phyloP scores from a whole-genome alignment of 2,113 vertebrate genomes.

The Acanthisitta chloris region DNA sequence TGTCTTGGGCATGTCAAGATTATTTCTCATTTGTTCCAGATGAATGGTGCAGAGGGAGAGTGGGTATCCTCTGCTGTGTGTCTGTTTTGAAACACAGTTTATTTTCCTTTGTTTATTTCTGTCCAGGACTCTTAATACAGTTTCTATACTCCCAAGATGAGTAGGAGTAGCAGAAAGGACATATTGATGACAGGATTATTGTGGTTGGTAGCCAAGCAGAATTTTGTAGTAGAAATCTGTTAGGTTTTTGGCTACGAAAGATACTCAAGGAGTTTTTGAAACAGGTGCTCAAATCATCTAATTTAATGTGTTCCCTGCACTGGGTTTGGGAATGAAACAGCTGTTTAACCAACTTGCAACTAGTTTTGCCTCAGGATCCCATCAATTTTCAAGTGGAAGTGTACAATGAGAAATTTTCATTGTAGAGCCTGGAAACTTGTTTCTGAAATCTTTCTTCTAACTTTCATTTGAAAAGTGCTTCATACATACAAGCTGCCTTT shows the following conservation, averaged over 20 bases:
- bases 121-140: not conserved
- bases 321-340: not conserved
- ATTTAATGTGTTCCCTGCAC: not conserved
- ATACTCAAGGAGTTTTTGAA: not conserved
- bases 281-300: not conserved
- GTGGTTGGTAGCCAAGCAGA: not conserved
- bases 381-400: not conserved
- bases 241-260: not conserved
- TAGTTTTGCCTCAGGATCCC: not conserved
- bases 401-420: not conserved
- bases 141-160: not conserved
- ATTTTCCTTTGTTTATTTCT: not conserved
- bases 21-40: not conserved
- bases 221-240: not conserved
- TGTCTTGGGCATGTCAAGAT: not conserved
- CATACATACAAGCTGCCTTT: not conserved
- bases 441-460: not conserved
- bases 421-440: not conserved
- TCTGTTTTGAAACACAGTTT: not conserved
- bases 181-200: not conserved
- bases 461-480: not conserved
- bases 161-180: not conserved
- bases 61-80: not conserved
- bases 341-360: not conserved
- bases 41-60: not conserved